Evolutionary conservation across 2,113 vertebrate species (phyloP).

Genomic region (Myotis yumanensis): DNA sequence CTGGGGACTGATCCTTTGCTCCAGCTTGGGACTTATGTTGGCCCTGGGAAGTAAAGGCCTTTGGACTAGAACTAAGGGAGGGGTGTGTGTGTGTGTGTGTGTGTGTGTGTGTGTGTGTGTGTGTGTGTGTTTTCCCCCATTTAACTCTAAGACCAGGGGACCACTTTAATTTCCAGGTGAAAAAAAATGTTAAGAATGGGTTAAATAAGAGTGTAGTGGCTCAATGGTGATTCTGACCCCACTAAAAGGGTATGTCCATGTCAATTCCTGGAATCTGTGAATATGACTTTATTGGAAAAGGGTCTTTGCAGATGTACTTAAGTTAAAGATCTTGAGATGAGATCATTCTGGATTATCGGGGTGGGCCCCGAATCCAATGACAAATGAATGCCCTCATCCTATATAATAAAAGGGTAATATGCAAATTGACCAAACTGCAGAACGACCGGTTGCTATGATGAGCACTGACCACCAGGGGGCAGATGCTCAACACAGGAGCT

Average conservation of each 20-base stretch:
- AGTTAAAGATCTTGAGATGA: not conserved
- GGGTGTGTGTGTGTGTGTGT: too few relatives aligned
- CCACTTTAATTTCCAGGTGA: not conserved
- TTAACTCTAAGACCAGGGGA: not conserved
- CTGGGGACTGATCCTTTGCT: not conserved
- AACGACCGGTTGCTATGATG: too few relatives aligned
- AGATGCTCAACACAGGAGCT: too few relatives aligned
- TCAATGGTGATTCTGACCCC: not conserved
- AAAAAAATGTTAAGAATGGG: not conserved
- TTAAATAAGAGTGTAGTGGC: not conserved
- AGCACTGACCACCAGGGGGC: too few relatives aligned
- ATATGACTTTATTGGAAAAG: not conserved
- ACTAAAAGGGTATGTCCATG: not conserved
- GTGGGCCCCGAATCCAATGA: not conserved
- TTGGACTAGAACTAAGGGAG: not conserved
- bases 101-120: too few relatives aligned
- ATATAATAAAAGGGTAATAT: too few relatives aligned
- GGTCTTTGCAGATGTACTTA: not conserved
- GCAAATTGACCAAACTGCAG: fast-evolving
- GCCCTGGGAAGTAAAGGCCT: not conserved
- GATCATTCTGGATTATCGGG: not conserved
- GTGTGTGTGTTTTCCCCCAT: not conserved
- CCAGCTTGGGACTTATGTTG: not conserved
- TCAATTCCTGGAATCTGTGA: not conserved
- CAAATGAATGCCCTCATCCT: not conserved